Percentiles rank a stretch among this genome's conserved stretches.
These are phyloP conservation scores for Drosophila algonquin DNA, from an alignment of 2,888 invertebrate genomes.

Conservation along the genomic window DNA sequence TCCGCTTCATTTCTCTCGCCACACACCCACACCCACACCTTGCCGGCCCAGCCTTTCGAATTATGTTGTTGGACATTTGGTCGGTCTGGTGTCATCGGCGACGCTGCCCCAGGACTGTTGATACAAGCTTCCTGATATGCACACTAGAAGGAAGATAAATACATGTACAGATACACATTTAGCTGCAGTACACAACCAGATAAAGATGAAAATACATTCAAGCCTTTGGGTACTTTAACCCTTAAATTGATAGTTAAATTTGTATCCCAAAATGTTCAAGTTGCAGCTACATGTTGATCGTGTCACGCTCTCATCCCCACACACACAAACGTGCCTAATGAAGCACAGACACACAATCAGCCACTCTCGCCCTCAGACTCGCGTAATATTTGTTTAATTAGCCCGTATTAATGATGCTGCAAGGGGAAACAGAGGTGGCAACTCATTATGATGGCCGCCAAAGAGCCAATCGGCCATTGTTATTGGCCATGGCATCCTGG, in stretches of 20 bases:
- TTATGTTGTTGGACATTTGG: conserved; percentile 67
- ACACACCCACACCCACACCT: background rate
- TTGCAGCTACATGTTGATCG: background rate
- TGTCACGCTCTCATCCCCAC: conserved; percentile 12
- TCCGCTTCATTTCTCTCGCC: conserved; percentile 20
- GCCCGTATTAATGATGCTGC: conserved; percentile 72
- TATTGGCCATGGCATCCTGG: conserved; percentile 40
- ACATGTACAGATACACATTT: background rate
- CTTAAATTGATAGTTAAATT: too few relatives aligned
- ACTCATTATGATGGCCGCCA: conserved; percentile 46
- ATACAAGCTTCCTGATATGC: conserved; percentile 62
- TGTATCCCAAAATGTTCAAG: too few relatives aligned
- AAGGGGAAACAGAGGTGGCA: conserved; percentile 66
- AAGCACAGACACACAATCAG: conserved; percentile 1
- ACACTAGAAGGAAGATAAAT: conserved; percentile 20
- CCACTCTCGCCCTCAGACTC: conserved; percentile 1
- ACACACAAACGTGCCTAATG: background rate
- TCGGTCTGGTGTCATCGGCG: conserved; percentile 49
- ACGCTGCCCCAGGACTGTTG: conserved; percentile 42
- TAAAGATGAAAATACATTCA: background rate
- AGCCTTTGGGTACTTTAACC: too few relatives aligned
- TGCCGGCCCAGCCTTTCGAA: conserved; percentile 44
- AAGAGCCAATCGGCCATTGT: conserved; percentile 57
- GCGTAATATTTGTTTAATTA: conserved; percentile 74
- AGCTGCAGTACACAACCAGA: background rate